Evolutionary conservation across 2,888 invertebrate species (phyloP).

Genomic region (Coecobrya sp.): DNA sequence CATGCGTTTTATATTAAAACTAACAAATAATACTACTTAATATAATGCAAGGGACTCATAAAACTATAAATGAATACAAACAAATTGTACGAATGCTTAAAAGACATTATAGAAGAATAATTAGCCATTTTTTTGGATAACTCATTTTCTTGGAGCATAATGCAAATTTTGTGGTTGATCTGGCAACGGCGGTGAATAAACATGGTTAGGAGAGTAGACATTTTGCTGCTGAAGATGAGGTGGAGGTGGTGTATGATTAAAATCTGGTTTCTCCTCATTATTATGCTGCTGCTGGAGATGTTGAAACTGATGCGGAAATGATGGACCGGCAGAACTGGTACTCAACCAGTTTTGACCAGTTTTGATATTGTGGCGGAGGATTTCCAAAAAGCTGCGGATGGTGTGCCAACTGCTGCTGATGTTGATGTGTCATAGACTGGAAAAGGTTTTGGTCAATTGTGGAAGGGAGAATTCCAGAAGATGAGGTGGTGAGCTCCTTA

Average conservation of each 20-base stretch:
- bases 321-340: neutral
- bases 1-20: too few relatives aligned
- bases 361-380: neutral
- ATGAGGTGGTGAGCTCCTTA: neutral
- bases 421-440: neutral
- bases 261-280: neutral
- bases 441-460: neutral
- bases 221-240: neutral
- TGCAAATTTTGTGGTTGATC: neutral
- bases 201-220: neutral
- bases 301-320: neutral
- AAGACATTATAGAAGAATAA: too few relatives aligned
- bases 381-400: conserved; percentile 1
- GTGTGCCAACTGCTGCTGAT: neutral
- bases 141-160: neutral
- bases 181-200: neutral
- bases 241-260: neutral
- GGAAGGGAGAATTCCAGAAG: neutral
- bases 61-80: too few relatives aligned
- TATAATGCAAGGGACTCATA: too few relatives aligned
- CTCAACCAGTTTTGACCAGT: neutral
- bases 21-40: too few relatives aligned
- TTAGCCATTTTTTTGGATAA: too few relatives aligned
- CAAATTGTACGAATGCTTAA: too few relatives aligned
- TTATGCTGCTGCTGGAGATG: neutral